Percentiles rank a stretch among this genome's conserved stretches.
These are phyloP conservation scores for Drosophila mercatorum DNA, from an alignment of 2,888 invertebrate species.

Conservation along the genomic window DNA sequence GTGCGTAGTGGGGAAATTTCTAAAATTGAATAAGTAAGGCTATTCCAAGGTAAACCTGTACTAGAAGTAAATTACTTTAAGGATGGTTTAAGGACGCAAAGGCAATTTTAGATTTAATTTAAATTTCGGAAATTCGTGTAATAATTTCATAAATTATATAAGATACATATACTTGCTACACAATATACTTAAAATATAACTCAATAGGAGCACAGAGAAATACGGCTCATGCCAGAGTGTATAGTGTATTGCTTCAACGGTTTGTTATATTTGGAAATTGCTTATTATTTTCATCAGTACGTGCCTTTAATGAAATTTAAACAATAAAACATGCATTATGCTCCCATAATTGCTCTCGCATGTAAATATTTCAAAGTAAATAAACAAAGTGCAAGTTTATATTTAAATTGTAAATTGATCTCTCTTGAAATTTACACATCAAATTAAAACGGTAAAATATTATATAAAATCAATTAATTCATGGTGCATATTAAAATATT, in stretches of 20 bases:
- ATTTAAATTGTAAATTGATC: background rate
- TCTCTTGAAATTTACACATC: background rate
- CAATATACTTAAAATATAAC: too few relatives aligned
- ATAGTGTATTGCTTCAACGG: background rate
- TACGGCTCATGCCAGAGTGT: background rate
- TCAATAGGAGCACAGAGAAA: background rate
- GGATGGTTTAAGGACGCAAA: background rate
- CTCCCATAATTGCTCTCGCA: background rate
- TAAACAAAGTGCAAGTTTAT: background rate
- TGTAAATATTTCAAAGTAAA: background rate
- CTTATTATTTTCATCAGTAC: slow-evolving; percentile 30
- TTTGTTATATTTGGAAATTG: slow-evolving; percentile 2
- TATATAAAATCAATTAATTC: background rate
- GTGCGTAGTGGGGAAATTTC: background rate
- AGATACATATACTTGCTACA: too few relatives aligned
- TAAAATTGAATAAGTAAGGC: background rate
- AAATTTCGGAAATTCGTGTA: too few relatives aligned
- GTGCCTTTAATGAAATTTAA: slow-evolving; percentile 42
- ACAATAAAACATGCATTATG: background rate
- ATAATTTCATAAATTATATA: too few relatives aligned
- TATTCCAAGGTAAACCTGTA: background rate
- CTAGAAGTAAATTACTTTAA: background rate
- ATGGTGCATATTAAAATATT: too few relatives aligned
- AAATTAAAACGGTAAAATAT: too few relatives aligned
- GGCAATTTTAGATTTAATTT: too few relatives aligned